Percentiles rank a stretch among this genome's conserved stretches.
Conservation (phyloP, 2,113 vertebrate genomes). For the Dasyurus viverrinus region DNA sequence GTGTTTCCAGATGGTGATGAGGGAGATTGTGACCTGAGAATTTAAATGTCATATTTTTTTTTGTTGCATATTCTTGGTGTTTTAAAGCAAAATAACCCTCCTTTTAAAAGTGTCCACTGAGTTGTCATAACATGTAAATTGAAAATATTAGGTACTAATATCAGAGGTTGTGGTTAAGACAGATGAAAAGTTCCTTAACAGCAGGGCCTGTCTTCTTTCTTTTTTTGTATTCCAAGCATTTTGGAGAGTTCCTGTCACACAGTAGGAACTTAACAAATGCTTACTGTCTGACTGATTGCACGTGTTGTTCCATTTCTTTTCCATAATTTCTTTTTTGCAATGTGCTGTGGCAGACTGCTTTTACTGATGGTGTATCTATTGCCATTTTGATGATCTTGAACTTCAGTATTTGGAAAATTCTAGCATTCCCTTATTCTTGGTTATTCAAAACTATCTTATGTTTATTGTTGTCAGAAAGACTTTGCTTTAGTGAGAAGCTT, state of each 20-base stretch:
- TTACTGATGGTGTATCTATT: neutral
- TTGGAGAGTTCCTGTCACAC: neutral
- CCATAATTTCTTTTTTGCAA: neutral
- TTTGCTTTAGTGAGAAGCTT: neutral
- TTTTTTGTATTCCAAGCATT: neutral
- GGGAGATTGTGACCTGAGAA: neutral
- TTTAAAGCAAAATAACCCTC: neutral
- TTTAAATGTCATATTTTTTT: neutral
- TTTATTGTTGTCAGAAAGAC: neutral
- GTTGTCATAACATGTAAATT: neutral
- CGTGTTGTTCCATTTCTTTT: neutral
- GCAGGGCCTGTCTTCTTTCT: neutral
- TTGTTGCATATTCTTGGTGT: neutral
- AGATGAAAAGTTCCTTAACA: neutral
- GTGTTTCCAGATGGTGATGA: neutral
- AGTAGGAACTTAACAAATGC: neutral
- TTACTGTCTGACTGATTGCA: neutral
- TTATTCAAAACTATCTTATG: neutral
- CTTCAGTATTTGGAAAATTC: neutral
- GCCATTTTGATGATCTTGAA: neutral
- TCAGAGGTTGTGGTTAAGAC: neutral
- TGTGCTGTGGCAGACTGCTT: neutral
- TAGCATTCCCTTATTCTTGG: neutral
- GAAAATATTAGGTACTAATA: neutral
- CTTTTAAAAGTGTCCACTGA: neutral